Conservation (phyloP, 1,140 invertebrate species). For the Campoletis sonorensis region DNA sequence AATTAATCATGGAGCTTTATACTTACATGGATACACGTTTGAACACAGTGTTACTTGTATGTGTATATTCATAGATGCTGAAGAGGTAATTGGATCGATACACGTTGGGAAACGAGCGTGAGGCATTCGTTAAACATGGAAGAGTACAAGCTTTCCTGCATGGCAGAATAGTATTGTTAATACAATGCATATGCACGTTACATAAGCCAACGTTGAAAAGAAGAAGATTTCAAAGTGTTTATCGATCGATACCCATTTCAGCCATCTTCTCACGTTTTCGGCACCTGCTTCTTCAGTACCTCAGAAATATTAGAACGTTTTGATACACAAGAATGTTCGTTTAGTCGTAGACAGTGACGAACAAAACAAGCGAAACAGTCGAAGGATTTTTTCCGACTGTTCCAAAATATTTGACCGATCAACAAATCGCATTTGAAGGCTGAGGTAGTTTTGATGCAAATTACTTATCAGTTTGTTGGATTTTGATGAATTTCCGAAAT, state of each 20-base stretch:
- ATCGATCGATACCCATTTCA: neutral
- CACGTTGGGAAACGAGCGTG: neutral
- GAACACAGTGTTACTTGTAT: too few relatives aligned
- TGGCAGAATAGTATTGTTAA: neutral
- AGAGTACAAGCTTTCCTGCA: neutral
- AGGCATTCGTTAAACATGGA: neutral
- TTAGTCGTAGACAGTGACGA: too few relatives aligned
- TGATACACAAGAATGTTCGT: too few relatives aligned
- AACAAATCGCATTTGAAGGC: too few relatives aligned
- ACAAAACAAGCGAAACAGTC: too few relatives aligned
- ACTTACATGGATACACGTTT: too few relatives aligned
- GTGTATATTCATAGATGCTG: neutral
- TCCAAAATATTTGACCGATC: too few relatives aligned
- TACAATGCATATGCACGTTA: neutral
- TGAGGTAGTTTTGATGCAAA: too few relatives aligned
- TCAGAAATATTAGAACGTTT: neutral
- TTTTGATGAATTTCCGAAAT: neutral
- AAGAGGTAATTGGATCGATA: neutral
- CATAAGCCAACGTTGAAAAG: neutral
- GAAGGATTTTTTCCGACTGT: too few relatives aligned
- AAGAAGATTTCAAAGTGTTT: neutral
- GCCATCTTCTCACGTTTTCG: neutral
- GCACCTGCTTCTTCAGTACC: neutral
- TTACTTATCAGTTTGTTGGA: too few relatives aligned
- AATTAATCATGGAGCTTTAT: neutral